Conservation (phyloP, 2,888 invertebrate species). For the Apamea sordens region DNA sequence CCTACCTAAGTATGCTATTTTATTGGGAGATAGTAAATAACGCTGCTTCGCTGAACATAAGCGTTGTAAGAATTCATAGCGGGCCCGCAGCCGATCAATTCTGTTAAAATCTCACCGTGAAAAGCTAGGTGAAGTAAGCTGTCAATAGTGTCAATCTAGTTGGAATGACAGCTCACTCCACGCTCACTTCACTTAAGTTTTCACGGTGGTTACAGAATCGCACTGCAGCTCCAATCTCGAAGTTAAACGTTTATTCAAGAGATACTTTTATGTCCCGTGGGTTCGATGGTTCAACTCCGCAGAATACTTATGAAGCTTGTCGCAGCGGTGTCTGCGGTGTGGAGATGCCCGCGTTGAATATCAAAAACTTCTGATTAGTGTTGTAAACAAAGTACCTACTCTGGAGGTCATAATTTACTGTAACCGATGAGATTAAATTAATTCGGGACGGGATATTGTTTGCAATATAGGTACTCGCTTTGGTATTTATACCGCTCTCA, state of each 20-base stretch:
- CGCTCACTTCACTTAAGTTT: too few relatives aligned
- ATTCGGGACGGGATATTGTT: slow-evolving; percentile 40
- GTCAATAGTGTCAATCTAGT: too few relatives aligned
- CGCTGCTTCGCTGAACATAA: slow-evolving; percentile 71
- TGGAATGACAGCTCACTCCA: too few relatives aligned
- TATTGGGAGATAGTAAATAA: slow-evolving; percentile 71
- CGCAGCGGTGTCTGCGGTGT: slow-evolving; percentile 53
- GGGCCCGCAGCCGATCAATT: too few relatives aligned
- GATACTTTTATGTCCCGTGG: slow-evolving; percentile 63
- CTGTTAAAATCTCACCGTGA: too few relatives aligned
- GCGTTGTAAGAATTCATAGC: slow-evolving; percentile 68
- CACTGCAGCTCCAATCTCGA: slow-evolving; percentile 65
- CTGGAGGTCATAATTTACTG: slow-evolving; percentile 49
- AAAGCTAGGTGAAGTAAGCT: too few relatives aligned
- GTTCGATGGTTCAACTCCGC: slow-evolving; percentile 41
- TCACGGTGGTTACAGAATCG: too few relatives aligned
- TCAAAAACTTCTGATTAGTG: slow-evolving; percentile 64
- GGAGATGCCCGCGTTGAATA: slow-evolving; percentile 57
- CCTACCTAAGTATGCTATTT: slow-evolving; percentile 63
- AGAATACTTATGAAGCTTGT: slow-evolving; percentile 69
- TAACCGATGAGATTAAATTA: slow-evolving; percentile 51
- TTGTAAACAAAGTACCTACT: slow-evolving; percentile 58
- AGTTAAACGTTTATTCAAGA: slow-evolving; percentile 67
- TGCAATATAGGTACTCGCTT: slow-evolving; percentile 8
- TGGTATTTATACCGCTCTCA: background rate